Evolutionary conservation across 2,888 invertebrate species (phyloP).

Genomic region (Cactoblastis cactorum): DNA sequence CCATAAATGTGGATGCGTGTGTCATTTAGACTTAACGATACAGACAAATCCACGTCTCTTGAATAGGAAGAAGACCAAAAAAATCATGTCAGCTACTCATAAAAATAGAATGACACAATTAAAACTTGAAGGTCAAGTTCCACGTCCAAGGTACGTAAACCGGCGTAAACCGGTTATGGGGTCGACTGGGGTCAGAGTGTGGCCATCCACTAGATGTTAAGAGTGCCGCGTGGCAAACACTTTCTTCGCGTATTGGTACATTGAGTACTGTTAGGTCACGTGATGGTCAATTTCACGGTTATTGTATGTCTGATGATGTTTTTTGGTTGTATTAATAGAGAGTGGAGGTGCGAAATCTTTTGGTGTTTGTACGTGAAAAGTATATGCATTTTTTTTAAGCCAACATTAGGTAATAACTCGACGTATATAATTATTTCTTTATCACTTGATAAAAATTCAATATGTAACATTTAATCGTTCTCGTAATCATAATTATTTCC

Average conservation of each 20-base stretch:
- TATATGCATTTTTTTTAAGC: no score
- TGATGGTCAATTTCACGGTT: constrained; percentile 38
- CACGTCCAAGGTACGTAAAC: constrained; percentile 2
- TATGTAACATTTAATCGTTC: no score
- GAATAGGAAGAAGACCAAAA: no score
- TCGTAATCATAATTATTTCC: no score
- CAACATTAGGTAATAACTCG: no score
- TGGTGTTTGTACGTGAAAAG: neutral
- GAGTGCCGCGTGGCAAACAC: constrained; percentile 20
- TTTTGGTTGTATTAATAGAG: neutral
- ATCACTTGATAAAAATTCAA: no score
- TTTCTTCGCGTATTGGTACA: constrained; percentile 16
- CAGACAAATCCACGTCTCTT: no score
- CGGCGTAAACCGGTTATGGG: constrained; percentile 14
- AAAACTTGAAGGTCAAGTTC: constrained; percentile 10
- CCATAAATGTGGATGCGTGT: no score
- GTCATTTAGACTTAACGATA: no score
- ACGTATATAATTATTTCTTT: no score
- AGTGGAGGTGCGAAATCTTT: neutral
- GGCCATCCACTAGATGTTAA: constrained; percentile 25
- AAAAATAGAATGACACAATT: neutral
- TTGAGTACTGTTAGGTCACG: constrained; percentile 23
- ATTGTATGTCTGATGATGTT: constrained; percentile 22
- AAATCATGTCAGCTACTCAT: no score
- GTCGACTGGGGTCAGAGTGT: constrained; percentile 28